Percentiles rank a stretch among this genome's conserved stretches.
These are phyloP conservation scores for Hyaena hyaena DNA, from an alignment of 2,113 vertebrate genomes.

Conservation along the genomic window DNA sequence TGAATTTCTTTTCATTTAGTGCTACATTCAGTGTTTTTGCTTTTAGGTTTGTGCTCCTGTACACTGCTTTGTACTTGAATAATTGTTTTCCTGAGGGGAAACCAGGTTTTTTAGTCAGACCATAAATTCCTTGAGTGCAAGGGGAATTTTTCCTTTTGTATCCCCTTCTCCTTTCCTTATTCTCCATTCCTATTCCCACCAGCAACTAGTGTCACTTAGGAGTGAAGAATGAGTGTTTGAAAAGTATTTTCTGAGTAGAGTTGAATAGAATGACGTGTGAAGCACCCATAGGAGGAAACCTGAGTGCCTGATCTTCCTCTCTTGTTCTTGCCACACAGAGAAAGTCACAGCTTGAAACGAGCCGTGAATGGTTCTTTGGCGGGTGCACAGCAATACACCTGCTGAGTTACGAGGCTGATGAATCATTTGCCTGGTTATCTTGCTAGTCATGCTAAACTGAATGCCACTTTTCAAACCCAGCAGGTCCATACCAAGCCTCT, in stretches of 20 bases:
- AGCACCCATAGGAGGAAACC: constrained; percentile 68
- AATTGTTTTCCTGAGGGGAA: not conserved
- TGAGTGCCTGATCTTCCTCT: constrained; percentile 62
- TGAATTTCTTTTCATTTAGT: not conserved
- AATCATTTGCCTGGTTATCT: constrained; percentile 66
- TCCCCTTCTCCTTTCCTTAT: not conserved
- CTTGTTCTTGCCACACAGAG: constrained; percentile 78
- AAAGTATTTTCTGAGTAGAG: not conserved
- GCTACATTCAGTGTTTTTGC: not conserved
- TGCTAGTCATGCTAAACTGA: constrained; percentile 67
- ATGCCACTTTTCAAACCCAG: constrained; percentile 45
- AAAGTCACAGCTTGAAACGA: constrained; percentile 85
- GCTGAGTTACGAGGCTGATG: constrained; percentile 63
- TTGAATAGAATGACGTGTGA: constrained; percentile 46
- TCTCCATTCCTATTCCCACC: not conserved
- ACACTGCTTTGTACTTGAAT: not conserved
- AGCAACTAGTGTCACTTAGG: not conserved
- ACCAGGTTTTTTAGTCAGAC: not conserved
- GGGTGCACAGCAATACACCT: constrained; percentile 61
- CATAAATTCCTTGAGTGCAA: not conserved
- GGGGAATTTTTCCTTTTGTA: not conserved
- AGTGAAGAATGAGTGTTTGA: not conserved
- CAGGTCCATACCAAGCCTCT: constrained; percentile 58
- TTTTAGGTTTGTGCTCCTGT: not conserved
- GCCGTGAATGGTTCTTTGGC: constrained; percentile 72